These are phyloP conservation scores for Cyclopterus lumpus DNA, from an alignment of 2,797 vertebrate species.

Conservation along the genomic window DNA sequence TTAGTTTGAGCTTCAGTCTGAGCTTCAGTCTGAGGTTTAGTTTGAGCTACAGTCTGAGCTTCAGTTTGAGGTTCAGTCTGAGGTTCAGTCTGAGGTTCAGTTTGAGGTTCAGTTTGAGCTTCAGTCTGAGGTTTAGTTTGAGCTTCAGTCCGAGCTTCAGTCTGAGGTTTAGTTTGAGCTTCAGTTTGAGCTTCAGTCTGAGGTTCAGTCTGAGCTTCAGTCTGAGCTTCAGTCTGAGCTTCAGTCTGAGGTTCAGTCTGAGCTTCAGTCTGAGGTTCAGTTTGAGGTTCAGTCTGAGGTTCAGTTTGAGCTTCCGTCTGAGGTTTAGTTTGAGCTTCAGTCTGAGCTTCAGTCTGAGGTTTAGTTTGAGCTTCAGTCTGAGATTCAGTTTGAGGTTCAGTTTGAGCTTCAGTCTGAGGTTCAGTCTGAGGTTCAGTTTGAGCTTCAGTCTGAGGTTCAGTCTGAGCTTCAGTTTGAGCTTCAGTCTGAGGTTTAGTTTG, in stretches of 20 bases:
- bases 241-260: no score
- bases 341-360: neutral
- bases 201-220: no score
- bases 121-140: neutral
- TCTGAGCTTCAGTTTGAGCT: neutral
- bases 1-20: no score
- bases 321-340: neutral
- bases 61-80: neutral
- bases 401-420: neutral
- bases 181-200: no score
- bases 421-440: no score
- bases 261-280: no score
- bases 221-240: neutral
- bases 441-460: no score
- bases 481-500: neutral
- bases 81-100: neutral
- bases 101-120: neutral
- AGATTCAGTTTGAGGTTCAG: neutral
- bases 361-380: neutral
- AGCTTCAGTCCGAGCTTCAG: neutral
- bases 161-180: no score
- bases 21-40: constrained; percentile 52
- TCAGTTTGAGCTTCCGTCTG: neutral
- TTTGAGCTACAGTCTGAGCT: neutral
- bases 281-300: constrained; percentile 53